Base-by-base conservation (phyloP, 2,113 vertebrate species). In the Malaclemys terrapin region DNA sequence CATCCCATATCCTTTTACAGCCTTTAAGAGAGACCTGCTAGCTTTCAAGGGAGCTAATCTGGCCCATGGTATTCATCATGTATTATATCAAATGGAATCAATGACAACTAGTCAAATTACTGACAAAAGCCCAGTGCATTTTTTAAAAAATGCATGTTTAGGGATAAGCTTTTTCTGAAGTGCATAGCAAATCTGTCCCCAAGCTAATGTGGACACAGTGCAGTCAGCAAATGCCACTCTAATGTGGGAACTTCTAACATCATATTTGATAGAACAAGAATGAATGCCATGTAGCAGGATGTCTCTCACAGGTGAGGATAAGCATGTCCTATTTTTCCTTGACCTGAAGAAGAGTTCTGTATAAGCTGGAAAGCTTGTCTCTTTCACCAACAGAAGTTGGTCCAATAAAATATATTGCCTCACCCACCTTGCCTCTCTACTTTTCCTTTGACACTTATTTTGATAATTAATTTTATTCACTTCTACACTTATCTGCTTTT, bases 401-500 rank as follows among this genome's bases (percentile, higher is more conserved):
- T 59, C 56, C 10, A 29, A 29, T 59, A 29, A 59, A 59, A 59
- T 10, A 59, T 59, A 59, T 59, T 59, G 12, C 56, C 56, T 59
- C 25, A 27, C 56, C 56, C 56, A 59, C 56, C 25, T 27, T 59
- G 56, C 27, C 5, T 59, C 56, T 59, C 56, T 59, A 27, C 50
- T 80, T 88, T 86, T 89, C 45, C 35, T 84, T 89, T 84, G 19
- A n/a, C 14, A 42, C 57, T 89, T 87, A 52, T 94, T 94, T 90
- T 94, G 89, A 81, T 69, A 62, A 3, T 35, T 91, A 53, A 24
- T 65, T 85, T 85, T 42, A 57, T 19, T 35, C 62, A 88, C 0
- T 0, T 80, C 78, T 93, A 35, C 29, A 83, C 10, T 57, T 76
- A 59, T 0, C 29, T 69, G 11, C 7, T 42, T 62, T 91, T 45